Evolutionary conservation across 2,797 vertebrate genomes (phyloP).

Genomic region (Hippocampus kuda): DNA sequence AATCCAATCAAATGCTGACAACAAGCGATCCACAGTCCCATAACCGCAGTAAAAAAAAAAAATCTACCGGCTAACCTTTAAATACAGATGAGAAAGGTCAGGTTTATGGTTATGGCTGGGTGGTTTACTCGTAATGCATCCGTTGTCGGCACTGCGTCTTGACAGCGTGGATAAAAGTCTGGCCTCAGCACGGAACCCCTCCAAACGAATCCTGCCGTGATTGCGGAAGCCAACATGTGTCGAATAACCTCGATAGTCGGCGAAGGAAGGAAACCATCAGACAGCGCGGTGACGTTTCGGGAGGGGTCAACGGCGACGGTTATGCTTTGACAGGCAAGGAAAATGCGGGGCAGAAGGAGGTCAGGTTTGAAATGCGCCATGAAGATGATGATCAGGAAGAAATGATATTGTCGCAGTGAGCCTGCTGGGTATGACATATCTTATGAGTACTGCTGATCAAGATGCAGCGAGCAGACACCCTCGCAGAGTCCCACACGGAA

Average conservation of each 20-base stretch:
- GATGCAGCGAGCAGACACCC: constrained; percentile 33
- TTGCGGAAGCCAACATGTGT: constrained; percentile 28
- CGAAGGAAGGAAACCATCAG: constrained; percentile 22
- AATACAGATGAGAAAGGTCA: constrained; percentile 33
- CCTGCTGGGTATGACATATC: constrained; percentile 43
- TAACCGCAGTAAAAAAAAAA: constrained; percentile 25
- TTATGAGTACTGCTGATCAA: constrained; percentile 49
- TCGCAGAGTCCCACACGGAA: constrained; percentile 23
- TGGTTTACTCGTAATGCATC: constrained; percentile 38
- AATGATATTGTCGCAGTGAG: constrained; percentile 33
- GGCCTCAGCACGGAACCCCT: constrained; percentile 34
- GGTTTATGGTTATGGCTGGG: constrained; percentile 43
- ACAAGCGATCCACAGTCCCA: constrained; percentile 30
- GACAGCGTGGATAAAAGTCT: constrained; percentile 32
- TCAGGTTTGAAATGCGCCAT: constrained; percentile 24
- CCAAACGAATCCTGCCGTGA: constrained; percentile 32
- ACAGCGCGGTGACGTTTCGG: constrained; percentile 24
- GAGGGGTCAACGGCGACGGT: constrained; percentile 8
- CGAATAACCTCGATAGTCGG: constrained; percentile 45
- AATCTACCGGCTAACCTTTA: constrained; percentile 47
- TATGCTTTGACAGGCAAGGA: constrained; percentile 29
- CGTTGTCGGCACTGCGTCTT: constrained; percentile 25
- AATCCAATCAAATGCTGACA: constrained; percentile 34
- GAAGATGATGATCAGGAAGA: constrained; percentile 19
- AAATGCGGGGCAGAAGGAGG: constrained; percentile 38